A percentile compares a stretch with the other conserved stretches of the same genome.
These are phyloP conservation scores for Apis laboriosa DNA, from an alignment of 1,140 invertebrate genomes.

Conservation along the genomic window DNA sequence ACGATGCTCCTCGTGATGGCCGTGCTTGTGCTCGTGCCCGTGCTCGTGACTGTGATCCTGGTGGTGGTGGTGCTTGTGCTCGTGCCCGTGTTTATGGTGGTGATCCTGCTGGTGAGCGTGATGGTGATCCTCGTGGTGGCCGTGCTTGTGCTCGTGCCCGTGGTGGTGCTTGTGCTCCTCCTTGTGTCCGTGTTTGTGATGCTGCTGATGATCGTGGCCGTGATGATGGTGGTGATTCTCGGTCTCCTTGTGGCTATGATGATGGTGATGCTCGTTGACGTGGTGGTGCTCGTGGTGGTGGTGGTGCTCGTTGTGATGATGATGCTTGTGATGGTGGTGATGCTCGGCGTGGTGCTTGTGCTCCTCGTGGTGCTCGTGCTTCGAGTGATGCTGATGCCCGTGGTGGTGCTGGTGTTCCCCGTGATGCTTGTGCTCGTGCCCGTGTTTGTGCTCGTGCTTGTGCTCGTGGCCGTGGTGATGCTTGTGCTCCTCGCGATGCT, in stretches of 20 bases:
- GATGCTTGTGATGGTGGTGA: conserved; percentile 70
- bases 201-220: conserved; percentile 71
- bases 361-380: conserved; percentile 73
- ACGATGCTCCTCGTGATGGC: conserved; percentile 61
- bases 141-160: conserved; percentile 70
- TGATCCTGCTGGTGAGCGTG: conserved; percentile 72
- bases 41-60: conserved; percentile 63
- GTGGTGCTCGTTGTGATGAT: conserved; percentile 72
- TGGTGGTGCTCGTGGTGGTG: conserved; percentile 72
- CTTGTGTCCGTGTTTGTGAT: conserved; percentile 67
- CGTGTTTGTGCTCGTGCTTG: conserved; percentile 63
- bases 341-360: conserved; percentile 74
- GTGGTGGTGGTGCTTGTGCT: conserved; percentile 70
- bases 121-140: conserved; percentile 71
- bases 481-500: conserved; percentile 46
- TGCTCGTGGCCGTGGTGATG: conserved; percentile 65
- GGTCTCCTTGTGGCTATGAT: conserved; percentile 74
- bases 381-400: conserved; percentile 68
- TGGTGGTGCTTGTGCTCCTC: conserved; percentile 68
- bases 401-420: conserved; percentile 69
- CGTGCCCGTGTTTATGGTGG: conserved; percentile 73
- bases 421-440: conserved; percentile 71
- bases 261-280: conserved; percentile 71
- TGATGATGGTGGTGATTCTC: conserved; percentile 76
- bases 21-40: conserved; percentile 63